These are phyloP conservation scores for Paguma larvata DNA, from an alignment of 2,797 vertebrate species.

Conservation along the genomic window DNA sequence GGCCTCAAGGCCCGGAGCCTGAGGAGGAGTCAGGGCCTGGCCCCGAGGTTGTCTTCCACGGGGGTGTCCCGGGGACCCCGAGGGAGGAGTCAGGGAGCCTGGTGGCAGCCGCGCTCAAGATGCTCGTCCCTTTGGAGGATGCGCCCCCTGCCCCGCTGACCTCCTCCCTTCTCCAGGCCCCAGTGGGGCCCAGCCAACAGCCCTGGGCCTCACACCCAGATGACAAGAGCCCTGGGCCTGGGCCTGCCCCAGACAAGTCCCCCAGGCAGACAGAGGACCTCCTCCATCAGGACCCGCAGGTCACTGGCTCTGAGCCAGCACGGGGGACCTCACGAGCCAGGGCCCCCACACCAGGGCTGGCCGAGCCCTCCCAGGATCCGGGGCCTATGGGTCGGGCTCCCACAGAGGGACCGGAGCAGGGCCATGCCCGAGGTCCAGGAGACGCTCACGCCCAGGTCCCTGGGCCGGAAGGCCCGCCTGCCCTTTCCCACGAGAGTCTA, in stretches of 20 bases:
- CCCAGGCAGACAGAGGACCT: neutral
- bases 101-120: neutral
- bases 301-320: neutral
- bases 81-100: neutral
- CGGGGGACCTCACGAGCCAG: rapidly evolving
- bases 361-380: neutral
- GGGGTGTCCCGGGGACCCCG: neutral
- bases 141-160: neutral
- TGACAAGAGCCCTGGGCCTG: neutral
- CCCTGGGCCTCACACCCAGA: neutral
- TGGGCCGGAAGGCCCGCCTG: neutral
- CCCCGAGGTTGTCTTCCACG: neutral
- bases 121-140: neutral
- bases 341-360: neutral
- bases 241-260: neutral
- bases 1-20: neutral
- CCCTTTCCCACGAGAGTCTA: neutral
- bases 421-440: neutral
- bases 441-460: neutral
- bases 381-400: neutral
- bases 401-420: neutral
- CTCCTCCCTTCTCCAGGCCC: neutral
- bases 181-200: neutral
- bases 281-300: rapidly evolving
- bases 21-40: neutral